Evolutionary conservation across 2,113 vertebrate species (phyloP).

Genomic region (Diadophis punctatus): DNA sequence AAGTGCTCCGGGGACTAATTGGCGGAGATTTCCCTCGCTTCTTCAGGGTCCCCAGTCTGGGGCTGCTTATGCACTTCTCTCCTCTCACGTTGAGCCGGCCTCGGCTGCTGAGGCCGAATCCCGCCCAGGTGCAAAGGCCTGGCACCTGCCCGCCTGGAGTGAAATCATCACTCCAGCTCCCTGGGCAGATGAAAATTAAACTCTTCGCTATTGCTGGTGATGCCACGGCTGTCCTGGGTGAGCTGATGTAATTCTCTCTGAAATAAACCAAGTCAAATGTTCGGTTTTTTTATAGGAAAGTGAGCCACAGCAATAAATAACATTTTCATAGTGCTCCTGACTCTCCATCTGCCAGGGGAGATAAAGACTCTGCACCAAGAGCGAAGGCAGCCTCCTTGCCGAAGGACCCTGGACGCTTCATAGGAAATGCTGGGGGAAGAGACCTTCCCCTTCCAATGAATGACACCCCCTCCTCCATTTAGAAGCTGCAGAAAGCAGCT

Average conservation of each 20-base stretch:
- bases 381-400: background rate
- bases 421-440: background rate
- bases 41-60: background rate
- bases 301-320: background rate
- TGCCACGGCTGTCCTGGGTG: background rate
- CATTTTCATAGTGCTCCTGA: background rate
- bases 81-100: accelerated
- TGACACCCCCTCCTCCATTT: background rate
- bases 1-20: background rate
- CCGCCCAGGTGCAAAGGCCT: background rate
- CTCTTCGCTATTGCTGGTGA: background rate
- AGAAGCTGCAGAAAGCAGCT: background rate
- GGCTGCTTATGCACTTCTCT: background rate
- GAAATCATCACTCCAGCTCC: background rate
- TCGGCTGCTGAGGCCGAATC: background rate
- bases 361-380: background rate
- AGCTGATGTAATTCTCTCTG: background rate
- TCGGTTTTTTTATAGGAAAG: background rate
- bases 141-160: background rate
- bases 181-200: background rate
- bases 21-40: background rate
- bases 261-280: background rate
- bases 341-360: background rate
- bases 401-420: background rate
- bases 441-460: background rate